These are phyloP conservation scores for Disparrhopalites patrizii DNA, from an alignment of 2,888 invertebrate species.

Conservation along the genomic window DNA sequence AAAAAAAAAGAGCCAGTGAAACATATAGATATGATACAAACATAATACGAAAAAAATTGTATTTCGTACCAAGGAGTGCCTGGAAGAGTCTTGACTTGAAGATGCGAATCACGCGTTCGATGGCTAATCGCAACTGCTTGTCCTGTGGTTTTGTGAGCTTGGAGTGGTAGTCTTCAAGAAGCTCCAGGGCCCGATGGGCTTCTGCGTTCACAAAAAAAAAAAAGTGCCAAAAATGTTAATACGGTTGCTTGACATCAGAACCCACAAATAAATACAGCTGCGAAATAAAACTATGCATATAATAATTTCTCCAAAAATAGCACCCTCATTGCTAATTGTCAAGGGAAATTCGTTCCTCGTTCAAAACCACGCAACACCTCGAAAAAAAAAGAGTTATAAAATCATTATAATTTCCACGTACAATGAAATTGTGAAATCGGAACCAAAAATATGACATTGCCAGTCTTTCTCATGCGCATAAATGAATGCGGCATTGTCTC, in stretches of 20 bases:
- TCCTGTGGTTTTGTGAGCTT: conserved; percentile 91
- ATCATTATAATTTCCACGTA: no score
- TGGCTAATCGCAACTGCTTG: conserved; percentile 88
- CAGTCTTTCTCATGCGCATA: no score
- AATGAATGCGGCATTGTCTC: no score
- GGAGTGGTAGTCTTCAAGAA: conserved; percentile 96
- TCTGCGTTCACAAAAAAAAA: conserved; percentile 65
- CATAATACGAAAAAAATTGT: background rate
- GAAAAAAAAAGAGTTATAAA: no score
- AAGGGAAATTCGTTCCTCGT: no score
- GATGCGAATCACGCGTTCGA: conserved; percentile 95
- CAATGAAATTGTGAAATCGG: no score
- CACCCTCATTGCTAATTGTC: no score
- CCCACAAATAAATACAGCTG: background rate
- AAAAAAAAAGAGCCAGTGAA: background rate
- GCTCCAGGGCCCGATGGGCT: conserved; percentile 96
- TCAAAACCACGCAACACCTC: no score
- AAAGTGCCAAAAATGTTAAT: background rate
- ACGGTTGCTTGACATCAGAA: background rate
- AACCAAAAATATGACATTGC: no score
- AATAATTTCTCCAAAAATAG: no score
- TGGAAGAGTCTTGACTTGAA: conserved; percentile 98
- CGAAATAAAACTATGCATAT: no score
- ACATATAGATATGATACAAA: background rate
- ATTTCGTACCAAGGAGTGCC: conserved; percentile 85